Percentiles rank a stretch among this genome's conserved stretches.
phyloP scores from a whole-genome alignment of 2,113 vertebrate species.

The Dipodomys spectabilis region DNA sequence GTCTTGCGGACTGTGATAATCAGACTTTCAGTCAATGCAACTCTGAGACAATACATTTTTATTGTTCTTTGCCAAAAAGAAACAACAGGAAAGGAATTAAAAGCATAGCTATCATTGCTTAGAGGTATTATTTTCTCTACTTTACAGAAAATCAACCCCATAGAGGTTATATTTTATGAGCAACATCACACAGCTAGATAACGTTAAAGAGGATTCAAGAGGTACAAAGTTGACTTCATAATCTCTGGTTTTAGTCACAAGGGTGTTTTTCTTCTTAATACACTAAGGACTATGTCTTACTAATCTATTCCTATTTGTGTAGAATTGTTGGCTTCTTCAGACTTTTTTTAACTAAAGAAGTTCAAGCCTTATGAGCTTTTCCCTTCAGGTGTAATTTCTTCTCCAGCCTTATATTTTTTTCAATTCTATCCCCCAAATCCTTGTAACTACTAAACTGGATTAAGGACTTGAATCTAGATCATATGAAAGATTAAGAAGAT shows the following conservation, averaged over 20 bases:
- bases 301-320: conserved; percentile 53
- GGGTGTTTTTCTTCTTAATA: background rate
- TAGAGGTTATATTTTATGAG: background rate
- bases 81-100: no score
- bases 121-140: background rate
- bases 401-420: conserved; percentile 71
- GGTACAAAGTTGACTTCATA: background rate
- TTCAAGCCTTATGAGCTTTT: conserved; percentile 68
- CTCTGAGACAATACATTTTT: background rate
- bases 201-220: background rate
- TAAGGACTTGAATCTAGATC: conserved; percentile 73
- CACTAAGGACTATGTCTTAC: background rate
- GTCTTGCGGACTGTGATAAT: background rate
- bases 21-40: background rate
- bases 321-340: background rate
- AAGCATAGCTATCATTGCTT: background rate
- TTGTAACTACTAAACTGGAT: conserved; percentile 77
- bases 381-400: conserved; percentile 64
- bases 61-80: background rate
- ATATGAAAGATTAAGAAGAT: conserved; percentile 81
- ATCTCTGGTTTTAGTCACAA: background rate
- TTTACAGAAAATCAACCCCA: conserved; percentile 40
- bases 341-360: conserved; percentile 66
- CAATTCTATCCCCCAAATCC: conserved; percentile 67
- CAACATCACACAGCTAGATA: background rate